These are phyloP conservation scores for Phyto melanocephala DNA, from an alignment of 2,888 invertebrate genomes.

Conservation along the genomic window DNA sequence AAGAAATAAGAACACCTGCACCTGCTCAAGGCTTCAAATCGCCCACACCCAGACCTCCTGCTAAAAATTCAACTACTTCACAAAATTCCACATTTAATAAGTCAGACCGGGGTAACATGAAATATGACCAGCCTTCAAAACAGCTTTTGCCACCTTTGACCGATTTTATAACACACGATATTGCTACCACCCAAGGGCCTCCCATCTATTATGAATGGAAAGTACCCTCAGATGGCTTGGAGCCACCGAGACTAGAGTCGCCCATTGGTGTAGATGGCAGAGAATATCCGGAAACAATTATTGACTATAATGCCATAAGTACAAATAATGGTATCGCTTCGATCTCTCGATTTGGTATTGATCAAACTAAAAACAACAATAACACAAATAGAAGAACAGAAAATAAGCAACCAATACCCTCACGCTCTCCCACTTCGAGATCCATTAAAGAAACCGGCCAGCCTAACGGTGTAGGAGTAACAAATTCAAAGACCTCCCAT, in stretches of 20 bases:
- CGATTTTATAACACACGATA: conserved; percentile 79
- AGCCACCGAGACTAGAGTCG: conserved; percentile 80
- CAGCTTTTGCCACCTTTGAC: conserved; percentile 81
- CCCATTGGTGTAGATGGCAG: conserved; percentile 78
- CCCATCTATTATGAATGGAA: conserved; percentile 84
- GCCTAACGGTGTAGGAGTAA: conserved; percentile 47
- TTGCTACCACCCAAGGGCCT: conserved; percentile 81
- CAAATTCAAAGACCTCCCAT: conserved; percentile 67
- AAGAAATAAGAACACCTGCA: conserved; percentile 71
- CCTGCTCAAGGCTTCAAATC: conserved; percentile 73
- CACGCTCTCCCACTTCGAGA: conserved; percentile 71
- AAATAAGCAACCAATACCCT: background rate
- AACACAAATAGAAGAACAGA: background rate
- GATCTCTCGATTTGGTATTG: conserved; percentile 63
- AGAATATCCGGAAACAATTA: conserved; percentile 72
- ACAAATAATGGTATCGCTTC: conserved; percentile 68
- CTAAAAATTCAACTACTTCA: background rate
- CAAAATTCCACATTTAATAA: conserved; percentile 8
- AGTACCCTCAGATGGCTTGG: conserved; percentile 81
- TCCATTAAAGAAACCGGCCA: conserved; percentile 72
- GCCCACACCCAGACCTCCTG: conserved; percentile 63
- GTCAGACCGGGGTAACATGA: background rate
- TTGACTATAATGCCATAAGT: conserved; percentile 70
- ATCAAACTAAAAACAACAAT: conserved; percentile 47
- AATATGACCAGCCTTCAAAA: conserved; percentile 69